Conservation (phyloP, 1,140 invertebrate genomes). For the Diabrotica undecimpunctata region DNA sequence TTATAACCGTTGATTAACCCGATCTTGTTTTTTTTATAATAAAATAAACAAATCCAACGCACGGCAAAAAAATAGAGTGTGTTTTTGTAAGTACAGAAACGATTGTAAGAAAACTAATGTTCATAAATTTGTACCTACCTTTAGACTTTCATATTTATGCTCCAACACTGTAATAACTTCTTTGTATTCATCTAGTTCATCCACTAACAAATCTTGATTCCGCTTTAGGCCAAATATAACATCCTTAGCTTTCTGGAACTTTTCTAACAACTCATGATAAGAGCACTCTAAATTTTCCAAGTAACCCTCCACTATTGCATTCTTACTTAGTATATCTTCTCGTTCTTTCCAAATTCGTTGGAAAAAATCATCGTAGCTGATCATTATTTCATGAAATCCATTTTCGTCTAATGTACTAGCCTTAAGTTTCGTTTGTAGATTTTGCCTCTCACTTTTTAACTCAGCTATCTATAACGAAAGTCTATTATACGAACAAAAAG, state of each 20-base stretch:
- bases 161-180: constrained; percentile 27
- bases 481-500: not conserved
- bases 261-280: constrained; percentile 37
- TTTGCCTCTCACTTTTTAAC: constrained; percentile 4
- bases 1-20: no score
- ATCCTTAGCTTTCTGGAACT: constrained; percentile 39
- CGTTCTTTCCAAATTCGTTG: constrained; percentile 29
- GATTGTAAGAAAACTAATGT: no score
- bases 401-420: constrained; percentile 17
- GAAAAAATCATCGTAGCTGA: constrained; percentile 30
- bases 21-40: no score
- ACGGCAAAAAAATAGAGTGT: no score
- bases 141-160: constrained; percentile 30
- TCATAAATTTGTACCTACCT: constrained; percentile 9
- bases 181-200: constrained; percentile 34
- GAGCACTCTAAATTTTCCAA: constrained; percentile 30
- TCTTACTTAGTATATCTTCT: constrained; percentile 21
- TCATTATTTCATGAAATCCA: constrained; percentile 24
- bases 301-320: constrained; percentile 16
- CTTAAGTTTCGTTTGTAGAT: constrained; percentile 19
- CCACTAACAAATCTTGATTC: constrained; percentile 33
- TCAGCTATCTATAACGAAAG: not conserved
- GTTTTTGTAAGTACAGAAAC: no score
- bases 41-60: no score
- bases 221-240: constrained; percentile 33